These are phyloP conservation scores for Nycticorax nycticorax DNA, from an alignment of 2,113 vertebrate genomes.

Conservation along the genomic window DNA sequence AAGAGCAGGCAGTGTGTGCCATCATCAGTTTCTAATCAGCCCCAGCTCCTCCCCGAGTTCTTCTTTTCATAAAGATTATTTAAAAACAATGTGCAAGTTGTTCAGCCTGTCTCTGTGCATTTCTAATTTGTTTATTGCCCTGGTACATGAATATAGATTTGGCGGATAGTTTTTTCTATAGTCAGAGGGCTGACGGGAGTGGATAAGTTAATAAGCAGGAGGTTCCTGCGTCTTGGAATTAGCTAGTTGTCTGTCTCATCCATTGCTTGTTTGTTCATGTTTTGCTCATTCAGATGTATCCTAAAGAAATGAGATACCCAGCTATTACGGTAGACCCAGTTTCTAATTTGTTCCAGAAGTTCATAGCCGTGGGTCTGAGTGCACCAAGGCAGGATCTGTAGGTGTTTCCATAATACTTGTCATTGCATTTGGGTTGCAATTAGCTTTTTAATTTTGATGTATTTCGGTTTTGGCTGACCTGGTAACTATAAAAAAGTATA, in stretches of 20 bases:
- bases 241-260: slow-evolving; percentile 17
- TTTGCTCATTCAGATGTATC: slow-evolving; percentile 24
- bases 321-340: background rate
- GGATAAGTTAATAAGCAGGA: background rate
- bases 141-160: background rate
- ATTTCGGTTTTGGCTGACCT: background rate
- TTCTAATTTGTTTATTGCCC: slow-evolving; percentile 22
- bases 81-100: background rate
- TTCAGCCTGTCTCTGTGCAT: background rate
- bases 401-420: background rate
- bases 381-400: background rate
- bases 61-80: background rate
- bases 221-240: slow-evolving; percentile 5
- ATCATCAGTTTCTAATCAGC: slow-evolving; percentile 7
- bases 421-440: background rate
- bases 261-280: slow-evolving; percentile 34
- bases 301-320: slow-evolving; percentile 43
- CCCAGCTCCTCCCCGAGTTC: background rate
- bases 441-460: background rate
- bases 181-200: background rate
- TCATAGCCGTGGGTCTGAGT: background rate
- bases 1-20: background rate
- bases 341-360: slow-evolving; percentile 24
- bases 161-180: background rate
- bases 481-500: background rate